A percentile compares a stretch with the other conserved stretches of the same genome.
Conservation (phyloP, 2,888 invertebrate species). For the Brenthis daphne region DNA sequence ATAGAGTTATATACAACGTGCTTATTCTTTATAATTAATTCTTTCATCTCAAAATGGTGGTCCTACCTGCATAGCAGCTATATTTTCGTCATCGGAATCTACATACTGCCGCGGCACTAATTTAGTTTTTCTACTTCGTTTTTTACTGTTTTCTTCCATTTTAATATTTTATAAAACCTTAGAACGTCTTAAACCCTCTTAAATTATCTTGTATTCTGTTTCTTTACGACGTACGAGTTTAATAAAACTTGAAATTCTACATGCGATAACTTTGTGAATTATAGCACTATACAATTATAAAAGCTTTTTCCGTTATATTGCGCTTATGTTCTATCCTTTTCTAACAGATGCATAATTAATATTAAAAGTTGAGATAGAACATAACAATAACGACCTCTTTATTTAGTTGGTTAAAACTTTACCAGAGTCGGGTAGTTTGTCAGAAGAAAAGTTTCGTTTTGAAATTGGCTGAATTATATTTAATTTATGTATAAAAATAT, state of each 20-base stretch:
- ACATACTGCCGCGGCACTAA: slow-evolving; percentile 47
- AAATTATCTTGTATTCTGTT: neutral
- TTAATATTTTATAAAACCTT: slow-evolving; percentile 5
- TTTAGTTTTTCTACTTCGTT: slow-evolving; percentile 50
- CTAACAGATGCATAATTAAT: neutral
- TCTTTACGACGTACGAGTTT: too few species aligned
- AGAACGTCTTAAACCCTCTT: slow-evolving; percentile 16
- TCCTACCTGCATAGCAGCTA: slow-evolving; percentile 46
- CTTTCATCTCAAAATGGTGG: slow-evolving; percentile 33
- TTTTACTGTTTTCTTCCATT: slow-evolving; percentile 41
- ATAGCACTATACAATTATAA: slow-evolving; percentile 15
- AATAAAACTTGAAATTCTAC: slow-evolving; percentile 13
- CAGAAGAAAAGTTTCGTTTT: slow-evolving; percentile 32
- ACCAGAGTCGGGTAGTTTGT: slow-evolving; percentile 38
- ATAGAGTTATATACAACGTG: neutral
- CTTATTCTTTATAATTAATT: neutral
- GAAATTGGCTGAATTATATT: slow-evolving; percentile 21
- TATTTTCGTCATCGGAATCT: slow-evolving; percentile 42
- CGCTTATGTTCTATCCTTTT: neutral
- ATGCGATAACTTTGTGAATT: slow-evolving; percentile 17
- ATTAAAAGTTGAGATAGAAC: neutral
- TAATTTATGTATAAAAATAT: neutral
- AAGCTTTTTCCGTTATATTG: neutral
- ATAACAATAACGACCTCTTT: neutral
- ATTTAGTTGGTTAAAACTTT: slow-evolving; percentile 22